phyloP scores from a whole-genome alignment of 92 coral and sea anemone genomes.

The Parazoanthus darwini region DNA sequence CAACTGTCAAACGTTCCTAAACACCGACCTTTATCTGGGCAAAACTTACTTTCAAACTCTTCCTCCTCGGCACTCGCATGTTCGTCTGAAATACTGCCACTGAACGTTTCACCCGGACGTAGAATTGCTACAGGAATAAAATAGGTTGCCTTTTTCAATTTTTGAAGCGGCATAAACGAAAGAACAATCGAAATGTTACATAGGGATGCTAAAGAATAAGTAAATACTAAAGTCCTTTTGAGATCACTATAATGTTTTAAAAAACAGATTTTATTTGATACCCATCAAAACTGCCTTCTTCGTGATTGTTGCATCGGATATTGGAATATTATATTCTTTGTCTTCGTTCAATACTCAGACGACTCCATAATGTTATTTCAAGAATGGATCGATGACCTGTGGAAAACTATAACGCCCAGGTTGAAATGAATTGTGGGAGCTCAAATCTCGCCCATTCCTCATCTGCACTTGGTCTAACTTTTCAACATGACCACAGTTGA shows the following conservation, averaged over 20 bases:
- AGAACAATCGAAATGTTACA: no score
- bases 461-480: no score
- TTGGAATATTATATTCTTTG: no score
- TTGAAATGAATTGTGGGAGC: no score
- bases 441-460: no score
- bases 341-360: background rate
- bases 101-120: slow-evolving; percentile 12
- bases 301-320: background rate
- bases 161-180: background rate
- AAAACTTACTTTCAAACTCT: slow-evolving; percentile 28
- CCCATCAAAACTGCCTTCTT: no score
- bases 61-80: background rate
- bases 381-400: no score
- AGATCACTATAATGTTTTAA: no score
- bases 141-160: background rate
- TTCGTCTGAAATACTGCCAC: background rate
- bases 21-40: background rate
- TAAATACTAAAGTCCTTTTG: no score
- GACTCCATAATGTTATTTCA: background rate
- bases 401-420: no score
- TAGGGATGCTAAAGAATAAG: background rate
- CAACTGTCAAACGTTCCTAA: background rate
- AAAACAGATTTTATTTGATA: no score
- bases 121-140: background rate
- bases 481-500: no score